phyloP scores from a whole-genome alignment of 2,797 vertebrate species.

The Tapirus indicus region DNA sequence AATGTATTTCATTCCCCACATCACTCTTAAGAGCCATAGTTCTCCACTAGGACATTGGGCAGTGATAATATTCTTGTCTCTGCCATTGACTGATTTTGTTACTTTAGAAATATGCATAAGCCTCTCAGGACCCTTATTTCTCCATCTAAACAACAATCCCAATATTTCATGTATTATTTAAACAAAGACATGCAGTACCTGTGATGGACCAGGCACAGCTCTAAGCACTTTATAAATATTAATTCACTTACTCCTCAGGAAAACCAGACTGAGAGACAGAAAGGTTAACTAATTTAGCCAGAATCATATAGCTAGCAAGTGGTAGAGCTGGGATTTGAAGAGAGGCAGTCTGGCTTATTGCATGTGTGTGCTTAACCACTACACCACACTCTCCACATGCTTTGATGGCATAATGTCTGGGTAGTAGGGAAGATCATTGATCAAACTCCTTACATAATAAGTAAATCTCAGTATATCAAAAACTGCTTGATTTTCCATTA shows the following conservation, averaged over 20 bases:
- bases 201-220: background rate
- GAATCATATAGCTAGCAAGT: background rate
- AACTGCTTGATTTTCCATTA: background rate
- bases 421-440: background rate
- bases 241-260: constrained; percentile 30
- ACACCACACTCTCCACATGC: background rate
- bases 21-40: background rate
- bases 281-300: background rate
- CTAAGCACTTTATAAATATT: background rate
- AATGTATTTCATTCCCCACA: background rate
- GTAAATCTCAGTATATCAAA: background rate
- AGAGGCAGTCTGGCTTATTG: background rate
- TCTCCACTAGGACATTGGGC: background rate
- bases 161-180: constrained; percentile 24
- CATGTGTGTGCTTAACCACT: background rate
- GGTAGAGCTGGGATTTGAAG: background rate
- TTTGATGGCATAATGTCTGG: background rate
- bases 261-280: background rate
- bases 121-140: background rate
- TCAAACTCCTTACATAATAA: background rate
- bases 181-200: background rate
- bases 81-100: background rate
- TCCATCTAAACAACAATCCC: background rate
- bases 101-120: background rate
- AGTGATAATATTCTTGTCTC: background rate